Percentiles rank a stretch among this genome's conserved stretches.
phyloP scores from a whole-genome alignment of 2,888 invertebrate species.

The Sisyra nigra region DNA sequence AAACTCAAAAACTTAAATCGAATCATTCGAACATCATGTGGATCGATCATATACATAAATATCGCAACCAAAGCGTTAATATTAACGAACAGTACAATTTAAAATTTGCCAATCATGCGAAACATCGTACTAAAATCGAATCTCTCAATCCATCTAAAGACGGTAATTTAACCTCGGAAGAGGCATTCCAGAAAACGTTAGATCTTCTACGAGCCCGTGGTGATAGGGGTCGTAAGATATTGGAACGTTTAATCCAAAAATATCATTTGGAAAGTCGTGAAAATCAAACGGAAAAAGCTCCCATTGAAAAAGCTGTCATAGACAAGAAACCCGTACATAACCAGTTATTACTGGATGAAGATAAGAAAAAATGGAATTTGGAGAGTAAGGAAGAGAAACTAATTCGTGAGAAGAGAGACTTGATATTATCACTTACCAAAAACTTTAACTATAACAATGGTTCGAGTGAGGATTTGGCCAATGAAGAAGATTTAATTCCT shows the following conservation, averaged over 20 bases:
- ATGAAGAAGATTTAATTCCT: slow-evolving; percentile 38
- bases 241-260: slow-evolving; percentile 29
- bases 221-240: slow-evolving; percentile 34
- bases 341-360: not conserved
- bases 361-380: slow-evolving; percentile 13
- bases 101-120: slow-evolving; percentile 27
- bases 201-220: slow-evolving; percentile 39
- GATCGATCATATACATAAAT: slow-evolving; percentile 22
- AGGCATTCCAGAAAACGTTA: slow-evolving; percentile 41
- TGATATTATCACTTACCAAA: slow-evolving; percentile 31
- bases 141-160: slow-evolving; percentile 27
- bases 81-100: slow-evolving; percentile 33
- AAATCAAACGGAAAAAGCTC: not conserved
- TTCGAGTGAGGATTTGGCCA: slow-evolving; percentile 38
- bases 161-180: slow-evolving; percentile 23
- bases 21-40: slow-evolving; percentile 22
- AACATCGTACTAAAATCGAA: slow-evolving; percentile 7
- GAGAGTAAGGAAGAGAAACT: slow-evolving; percentile 21
- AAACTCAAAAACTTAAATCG: slow-evolving; percentile 20
- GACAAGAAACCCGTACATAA: slow-evolving; percentile 31
- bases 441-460: slow-evolving; percentile 37
- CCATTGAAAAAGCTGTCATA: slow-evolving; percentile 13
- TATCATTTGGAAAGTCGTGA: not conserved
- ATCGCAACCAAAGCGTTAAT: slow-evolving; percentile 32
- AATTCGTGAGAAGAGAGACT: slow-evolving; percentile 29